Conservation (phyloP, 2,888 invertebrate species). For the Chymomyza fuscimana region DNA sequence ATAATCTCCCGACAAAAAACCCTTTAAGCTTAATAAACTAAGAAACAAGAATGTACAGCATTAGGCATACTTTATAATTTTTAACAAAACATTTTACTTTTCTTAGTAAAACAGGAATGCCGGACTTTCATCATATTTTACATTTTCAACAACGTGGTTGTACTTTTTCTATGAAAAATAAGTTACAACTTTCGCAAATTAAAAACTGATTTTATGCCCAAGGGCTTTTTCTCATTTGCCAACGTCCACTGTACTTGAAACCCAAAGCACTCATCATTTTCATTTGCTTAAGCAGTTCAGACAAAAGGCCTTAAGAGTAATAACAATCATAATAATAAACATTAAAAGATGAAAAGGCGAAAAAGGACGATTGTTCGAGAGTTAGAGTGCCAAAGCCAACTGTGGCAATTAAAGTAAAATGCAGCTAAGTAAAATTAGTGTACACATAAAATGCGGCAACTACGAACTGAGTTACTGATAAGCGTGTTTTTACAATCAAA, state of each 20-base stretch:
- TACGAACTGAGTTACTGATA: neutral
- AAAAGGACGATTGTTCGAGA: neutral
- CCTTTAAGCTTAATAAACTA: too few species aligned
- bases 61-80: too few species aligned
- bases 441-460: neutral
- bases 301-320: constrained; percentile 11
- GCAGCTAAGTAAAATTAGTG: too few species aligned
- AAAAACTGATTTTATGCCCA: neutral
- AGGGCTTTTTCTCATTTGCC: neutral
- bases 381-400: constrained; percentile 22
- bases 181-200: neutral
- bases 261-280: constrained; percentile 53
- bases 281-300: constrained; percentile 56
- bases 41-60: too few species aligned
- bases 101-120: too few species aligned
- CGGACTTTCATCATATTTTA: too few species aligned
- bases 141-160: too few species aligned
- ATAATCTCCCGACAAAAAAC: too few species aligned
- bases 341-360: neutral
- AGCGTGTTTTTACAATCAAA: constrained; percentile 34
- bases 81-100: too few species aligned
- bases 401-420: neutral
- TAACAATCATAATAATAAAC: constrained; percentile 1
- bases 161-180: too few species aligned
- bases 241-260: constrained; percentile 16